Evolutionary conservation across 2,797 vertebrate species (phyloP).

Genomic region (Buphagus erythrorhynchus): DNA sequence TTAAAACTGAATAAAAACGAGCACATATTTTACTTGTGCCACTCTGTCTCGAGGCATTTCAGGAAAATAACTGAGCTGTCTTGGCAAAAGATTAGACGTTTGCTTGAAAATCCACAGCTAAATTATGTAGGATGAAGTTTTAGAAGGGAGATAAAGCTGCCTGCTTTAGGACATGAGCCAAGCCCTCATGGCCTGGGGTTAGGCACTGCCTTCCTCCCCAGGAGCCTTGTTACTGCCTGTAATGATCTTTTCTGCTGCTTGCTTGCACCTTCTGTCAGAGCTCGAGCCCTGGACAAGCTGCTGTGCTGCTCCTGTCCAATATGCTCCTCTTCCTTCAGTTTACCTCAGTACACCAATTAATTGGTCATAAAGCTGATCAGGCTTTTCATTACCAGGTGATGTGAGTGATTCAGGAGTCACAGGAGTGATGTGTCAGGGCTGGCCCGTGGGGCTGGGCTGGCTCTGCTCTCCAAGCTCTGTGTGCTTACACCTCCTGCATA

Average conservation of each 20-base stretch:
- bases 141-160: background rate
- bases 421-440: background rate
- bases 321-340: background rate
- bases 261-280: background rate
- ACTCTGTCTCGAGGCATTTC: background rate
- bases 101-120: slow-evolving; percentile 31
- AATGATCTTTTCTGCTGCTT: background rate
- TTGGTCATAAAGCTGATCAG: background rate
- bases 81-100: slow-evolving; percentile 38
- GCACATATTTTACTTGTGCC: background rate
- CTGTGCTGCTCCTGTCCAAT: background rate
- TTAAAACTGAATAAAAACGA: background rate
- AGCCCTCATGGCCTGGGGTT: background rate
- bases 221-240: background rate
- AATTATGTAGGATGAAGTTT: slow-evolving; percentile 43
- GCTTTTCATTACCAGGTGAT: background rate
- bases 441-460: background rate
- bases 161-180: slow-evolving; percentile 10
- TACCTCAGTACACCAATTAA: slow-evolving; percentile 1
- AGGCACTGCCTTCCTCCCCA: slow-evolving; percentile 3
- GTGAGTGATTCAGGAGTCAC: background rate
- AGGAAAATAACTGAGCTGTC: background rate
- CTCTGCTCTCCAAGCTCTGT: background rate
- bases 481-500: background rate
- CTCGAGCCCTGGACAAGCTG: background rate